phyloP scores from a whole-genome alignment of 2,888 invertebrate species.

The Eudasyphora cyanicolor region DNA sequence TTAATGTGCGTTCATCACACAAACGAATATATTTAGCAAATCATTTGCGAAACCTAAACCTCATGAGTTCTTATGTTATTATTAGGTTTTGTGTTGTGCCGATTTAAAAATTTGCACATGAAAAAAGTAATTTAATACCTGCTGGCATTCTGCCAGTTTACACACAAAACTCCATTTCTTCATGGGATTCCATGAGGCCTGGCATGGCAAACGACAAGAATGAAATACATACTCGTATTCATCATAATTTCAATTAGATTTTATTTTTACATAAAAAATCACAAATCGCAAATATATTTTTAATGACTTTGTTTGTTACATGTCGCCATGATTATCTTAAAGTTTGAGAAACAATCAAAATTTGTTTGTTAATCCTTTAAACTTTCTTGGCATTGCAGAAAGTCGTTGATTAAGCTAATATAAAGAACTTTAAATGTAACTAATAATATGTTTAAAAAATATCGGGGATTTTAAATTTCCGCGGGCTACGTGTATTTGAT shows the following conservation, averaged over 20 bases:
- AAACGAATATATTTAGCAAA: slow-evolving; percentile 23
- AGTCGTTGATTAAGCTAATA: too few relatives aligned
- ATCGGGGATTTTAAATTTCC: too few relatives aligned
- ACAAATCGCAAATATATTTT: slow-evolving; percentile 11
- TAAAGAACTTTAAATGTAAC: too few relatives aligned
- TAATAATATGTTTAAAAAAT: too few relatives aligned
- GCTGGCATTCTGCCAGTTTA: slow-evolving; percentile 38
- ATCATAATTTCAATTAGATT: slow-evolving; percentile 23
- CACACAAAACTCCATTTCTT: not conserved
- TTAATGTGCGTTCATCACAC: too few relatives aligned
- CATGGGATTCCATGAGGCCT: not conserved
- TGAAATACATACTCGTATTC: too few relatives aligned
- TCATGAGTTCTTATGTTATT: not conserved
- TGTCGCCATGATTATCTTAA: not conserved
- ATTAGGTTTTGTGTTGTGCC: not conserved
- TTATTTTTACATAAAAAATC: not conserved
- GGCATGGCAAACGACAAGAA: not conserved
- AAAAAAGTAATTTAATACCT: slow-evolving; percentile 52
- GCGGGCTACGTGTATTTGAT: too few relatives aligned
- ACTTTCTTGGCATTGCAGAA: too few relatives aligned
- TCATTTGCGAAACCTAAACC: not conserved
- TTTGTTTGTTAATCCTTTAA: too few relatives aligned
- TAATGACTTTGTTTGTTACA: not conserved
- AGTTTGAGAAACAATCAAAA: not conserved
- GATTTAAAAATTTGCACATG: slow-evolving; percentile 30